These are phyloP conservation scores for Eutrigla gurnardus DNA, from an alignment of 2,797 vertebrate genomes.

Conservation along the genomic window DNA sequence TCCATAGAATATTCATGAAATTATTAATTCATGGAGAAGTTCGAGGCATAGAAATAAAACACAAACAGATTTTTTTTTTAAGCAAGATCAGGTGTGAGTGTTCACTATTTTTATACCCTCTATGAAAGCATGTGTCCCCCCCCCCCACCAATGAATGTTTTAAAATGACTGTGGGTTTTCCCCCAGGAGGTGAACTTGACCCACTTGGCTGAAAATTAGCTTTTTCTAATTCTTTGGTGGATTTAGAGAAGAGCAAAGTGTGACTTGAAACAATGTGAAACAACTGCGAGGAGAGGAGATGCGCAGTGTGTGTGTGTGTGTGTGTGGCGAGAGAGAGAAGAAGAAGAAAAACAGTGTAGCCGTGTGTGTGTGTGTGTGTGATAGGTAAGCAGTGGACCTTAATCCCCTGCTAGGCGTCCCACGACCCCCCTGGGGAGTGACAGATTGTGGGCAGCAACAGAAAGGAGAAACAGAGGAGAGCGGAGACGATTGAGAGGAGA, in stretches of 20 bases:
- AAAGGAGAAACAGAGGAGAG: conserved; percentile 52
- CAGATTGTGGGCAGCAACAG: conserved; percentile 67
- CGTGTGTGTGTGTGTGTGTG: conserved; percentile 17
- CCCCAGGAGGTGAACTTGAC: conserved; percentile 54
- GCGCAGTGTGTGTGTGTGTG: conserved; percentile 13
- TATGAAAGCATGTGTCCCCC: conserved; percentile 16
- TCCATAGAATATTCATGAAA: conserved; percentile 59
- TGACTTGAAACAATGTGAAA: conserved; percentile 43
- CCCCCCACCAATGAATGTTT: conserved; percentile 55
- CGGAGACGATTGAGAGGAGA: conserved; percentile 51
- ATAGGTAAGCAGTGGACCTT: conserved; percentile 56
- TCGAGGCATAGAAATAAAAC: conserved; percentile 30
- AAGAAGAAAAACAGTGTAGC: conserved; percentile 26
- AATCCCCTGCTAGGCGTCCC: conserved; percentile 56
- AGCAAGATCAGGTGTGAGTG: conserved; percentile 32
- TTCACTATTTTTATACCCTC: conserved; percentile 22
- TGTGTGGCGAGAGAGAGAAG: neutral
- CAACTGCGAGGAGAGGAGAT: conserved; percentile 32
- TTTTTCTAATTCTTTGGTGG: conserved; percentile 42
- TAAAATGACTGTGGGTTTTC: conserved; percentile 49
- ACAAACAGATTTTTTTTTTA: conserved; percentile 6
- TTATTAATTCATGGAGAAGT: conserved; percentile 64
- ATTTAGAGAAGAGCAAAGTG: conserved; percentile 38
- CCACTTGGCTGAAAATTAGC: conserved; percentile 54
- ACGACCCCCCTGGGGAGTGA: conserved; percentile 54